These are phyloP conservation scores for Pteropus alecto DNA, from an alignment of 2,113 vertebrate genomes.

Conservation along the genomic window DNA sequence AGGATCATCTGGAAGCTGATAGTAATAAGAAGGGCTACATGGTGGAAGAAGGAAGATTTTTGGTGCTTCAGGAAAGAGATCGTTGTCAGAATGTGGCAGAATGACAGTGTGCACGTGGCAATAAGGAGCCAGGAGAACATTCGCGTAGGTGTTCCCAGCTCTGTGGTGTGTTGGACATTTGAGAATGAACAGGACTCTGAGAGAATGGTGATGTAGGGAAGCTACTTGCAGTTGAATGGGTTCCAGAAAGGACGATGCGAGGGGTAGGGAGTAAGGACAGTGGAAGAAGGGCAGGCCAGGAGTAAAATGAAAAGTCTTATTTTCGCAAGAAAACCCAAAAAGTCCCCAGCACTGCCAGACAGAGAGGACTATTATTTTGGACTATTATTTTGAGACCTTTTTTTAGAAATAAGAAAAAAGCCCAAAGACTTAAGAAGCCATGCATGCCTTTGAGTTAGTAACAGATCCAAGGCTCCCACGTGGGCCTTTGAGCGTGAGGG, in stretches of 20 bases:
- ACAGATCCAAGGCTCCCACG: not conserved
- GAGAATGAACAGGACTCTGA: not conserved
- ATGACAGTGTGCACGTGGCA: not conserved
- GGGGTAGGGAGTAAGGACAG: not conserved
- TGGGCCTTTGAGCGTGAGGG: accelerated
- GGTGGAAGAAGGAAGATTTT: not conserved
- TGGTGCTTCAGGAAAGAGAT: not conserved
- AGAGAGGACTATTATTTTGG: not conserved
- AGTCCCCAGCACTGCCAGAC: not conserved
- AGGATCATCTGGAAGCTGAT: not conserved
- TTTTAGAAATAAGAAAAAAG: not conserved
- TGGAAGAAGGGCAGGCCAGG: not conserved
- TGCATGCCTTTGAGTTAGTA: not conserved
- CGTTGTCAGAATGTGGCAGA: not conserved
- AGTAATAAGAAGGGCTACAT: not conserved
- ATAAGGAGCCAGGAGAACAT: not conserved
- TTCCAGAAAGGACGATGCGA: not conserved
- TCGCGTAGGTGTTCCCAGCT: not conserved
- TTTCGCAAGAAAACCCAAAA: not conserved
- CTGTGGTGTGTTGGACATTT: not conserved
- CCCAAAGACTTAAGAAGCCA: not conserved
- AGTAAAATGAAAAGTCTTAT: not conserved
- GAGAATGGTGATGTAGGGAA: accelerated
- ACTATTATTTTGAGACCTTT: not conserved
- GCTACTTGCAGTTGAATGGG: not conserved